Evolutionary conservation across 1,140 invertebrate genomes (phyloP).

Genomic region (Drosophila nebulosa): DNA sequence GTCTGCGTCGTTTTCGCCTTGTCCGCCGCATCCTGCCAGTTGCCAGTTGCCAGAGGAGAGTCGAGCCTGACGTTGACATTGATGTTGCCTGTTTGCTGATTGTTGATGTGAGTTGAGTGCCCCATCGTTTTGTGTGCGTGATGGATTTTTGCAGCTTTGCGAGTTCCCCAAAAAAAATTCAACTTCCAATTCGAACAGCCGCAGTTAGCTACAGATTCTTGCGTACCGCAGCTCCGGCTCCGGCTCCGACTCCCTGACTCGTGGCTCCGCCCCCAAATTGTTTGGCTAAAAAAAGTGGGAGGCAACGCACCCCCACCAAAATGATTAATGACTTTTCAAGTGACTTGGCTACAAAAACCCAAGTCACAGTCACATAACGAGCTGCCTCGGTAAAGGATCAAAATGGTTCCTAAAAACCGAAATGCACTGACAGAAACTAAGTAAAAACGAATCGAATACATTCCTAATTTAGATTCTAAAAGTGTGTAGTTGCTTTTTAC

Average conservation of each 20-base stretch:
- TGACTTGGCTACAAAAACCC: conserved; percentile 69
- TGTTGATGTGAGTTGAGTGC: conserved; percentile 41
- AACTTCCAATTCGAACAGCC: conserved; percentile 40
- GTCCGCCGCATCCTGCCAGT: conserved; percentile 37
- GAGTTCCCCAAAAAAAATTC: conserved; percentile 29
- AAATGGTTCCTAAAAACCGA: conserved; percentile 21
- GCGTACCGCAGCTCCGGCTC: conserved; percentile 16
- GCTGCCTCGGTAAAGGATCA: conserved; percentile 47
- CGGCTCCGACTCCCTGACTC: too few relatives aligned
- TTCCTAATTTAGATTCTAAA: too few relatives aligned
- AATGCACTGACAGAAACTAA: conserved; percentile 11
- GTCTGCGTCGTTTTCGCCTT: conserved; percentile 41
- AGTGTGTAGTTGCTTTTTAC: too few relatives aligned
- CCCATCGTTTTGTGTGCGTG: conserved; percentile 48
- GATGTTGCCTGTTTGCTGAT: conserved; percentile 63
- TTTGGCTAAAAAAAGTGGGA: neutral
- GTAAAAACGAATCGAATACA: too few relatives aligned
- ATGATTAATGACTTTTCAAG: conserved; percentile 80
- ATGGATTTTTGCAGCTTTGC: conserved; percentile 62
- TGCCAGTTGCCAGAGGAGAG: neutral
- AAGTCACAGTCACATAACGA: conserved; percentile 58
- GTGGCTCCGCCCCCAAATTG: neutral
- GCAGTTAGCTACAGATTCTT: neutral
- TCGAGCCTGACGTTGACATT: conserved; percentile 62
- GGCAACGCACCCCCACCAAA: conserved; percentile 28